A percentile compares a stretch with the other conserved stretches of the same genome.
phyloP scores from a whole-genome alignment of 2,797 vertebrate genomes.

The Scarus forsteni region DNA sequence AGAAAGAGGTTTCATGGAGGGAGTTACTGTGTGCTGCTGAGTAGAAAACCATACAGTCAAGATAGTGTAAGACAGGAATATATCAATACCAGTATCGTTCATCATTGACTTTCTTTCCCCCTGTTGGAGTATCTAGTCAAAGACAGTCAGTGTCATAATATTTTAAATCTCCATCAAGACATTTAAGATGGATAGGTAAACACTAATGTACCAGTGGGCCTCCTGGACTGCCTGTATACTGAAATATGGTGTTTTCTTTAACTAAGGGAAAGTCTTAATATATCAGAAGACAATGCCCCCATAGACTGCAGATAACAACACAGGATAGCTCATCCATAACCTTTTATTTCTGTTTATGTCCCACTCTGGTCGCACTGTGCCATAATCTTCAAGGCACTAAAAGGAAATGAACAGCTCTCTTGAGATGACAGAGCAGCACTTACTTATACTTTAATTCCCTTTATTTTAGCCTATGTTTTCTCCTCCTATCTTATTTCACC shows the following conservation, averaged over 20 bases:
- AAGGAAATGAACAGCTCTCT: conserved; percentile 49
- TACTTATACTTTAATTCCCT: conserved; percentile 35
- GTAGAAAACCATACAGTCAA: conserved; percentile 36
- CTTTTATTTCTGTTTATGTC: conserved; percentile 57
- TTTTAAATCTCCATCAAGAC: conserved; percentile 16
- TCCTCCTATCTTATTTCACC: conserved; percentile 7
- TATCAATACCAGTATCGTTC: conserved; percentile 55
- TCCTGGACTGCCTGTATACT: conserved; percentile 14
- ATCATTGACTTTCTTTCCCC: conserved; percentile 41
- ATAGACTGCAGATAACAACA: conserved; percentile 57
- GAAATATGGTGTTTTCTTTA: conserved; percentile 30
- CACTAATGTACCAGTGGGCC: conserved; percentile 15
- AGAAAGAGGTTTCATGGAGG: conserved; percentile 38
- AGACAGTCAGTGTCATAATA: background rate
- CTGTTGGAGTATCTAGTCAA: conserved; percentile 11
- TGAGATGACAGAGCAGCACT: conserved; percentile 41
- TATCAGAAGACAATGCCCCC: conserved; percentile 51
- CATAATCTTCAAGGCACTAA: conserved; percentile 57
- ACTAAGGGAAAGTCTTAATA: conserved; percentile 45
- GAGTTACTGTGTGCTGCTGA: conserved; percentile 33
- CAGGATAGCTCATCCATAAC: conserved; percentile 51
- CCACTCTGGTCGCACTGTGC: conserved; percentile 49
- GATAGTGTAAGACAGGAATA: conserved; percentile 25
- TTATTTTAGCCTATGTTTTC: conserved; percentile 22
- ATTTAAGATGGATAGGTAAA: conserved; percentile 9